Evolutionary conservation across 2,113 vertebrate genomes (phyloP), one percentile per base, ranked within the genome.

Genomic region (Ptilonorhynchus violaceus): DNA sequence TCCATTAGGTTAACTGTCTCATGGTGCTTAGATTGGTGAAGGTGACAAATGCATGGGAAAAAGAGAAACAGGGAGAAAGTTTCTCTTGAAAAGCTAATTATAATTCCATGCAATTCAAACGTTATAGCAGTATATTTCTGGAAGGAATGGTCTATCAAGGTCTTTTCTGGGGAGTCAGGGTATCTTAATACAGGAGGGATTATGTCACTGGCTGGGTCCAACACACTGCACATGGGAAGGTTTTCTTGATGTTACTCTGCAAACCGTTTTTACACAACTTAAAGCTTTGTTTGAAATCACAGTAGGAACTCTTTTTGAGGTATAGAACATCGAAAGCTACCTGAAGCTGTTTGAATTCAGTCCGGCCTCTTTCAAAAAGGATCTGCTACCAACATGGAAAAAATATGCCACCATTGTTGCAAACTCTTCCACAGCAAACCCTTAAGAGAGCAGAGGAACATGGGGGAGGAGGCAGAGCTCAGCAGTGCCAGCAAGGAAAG

Each of bases 201-300:
- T 59, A n/a, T 5, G 5, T 22, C 59, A 42, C 24, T 24, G 20
- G 27, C 22, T 49, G 2, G 15, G 16, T 92, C 22, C 22, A 62
- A 14, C 2, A 2, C 25, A 42, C 8, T 9, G 13, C 31, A 73
- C 11, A 11, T 0, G 0, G 9, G 15, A 44, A 58, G 23, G 7
- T 3, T 7, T 42, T 33, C 44, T 25, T 67, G 5, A 21, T 23
- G 8, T 41, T 47, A 44, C 15, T 73, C 41, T 37, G 25, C 30
- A 63, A 85, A 79, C 0, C 0, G 3, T 18, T 93, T 63, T 59
- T 14, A n/a, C 4, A n/a, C 24, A 67, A 50, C 22, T 35, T 64
- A 15, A 46, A 60, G 24, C 46, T 84, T n/a, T n/a, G 15, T 27
- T 81, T 85, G n/a, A 74, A 92, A 63, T n/a, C 60, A 66, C 11